Conservation (phyloP, 2,113 vertebrate genomes). For the Urocolius indicus region DNA sequence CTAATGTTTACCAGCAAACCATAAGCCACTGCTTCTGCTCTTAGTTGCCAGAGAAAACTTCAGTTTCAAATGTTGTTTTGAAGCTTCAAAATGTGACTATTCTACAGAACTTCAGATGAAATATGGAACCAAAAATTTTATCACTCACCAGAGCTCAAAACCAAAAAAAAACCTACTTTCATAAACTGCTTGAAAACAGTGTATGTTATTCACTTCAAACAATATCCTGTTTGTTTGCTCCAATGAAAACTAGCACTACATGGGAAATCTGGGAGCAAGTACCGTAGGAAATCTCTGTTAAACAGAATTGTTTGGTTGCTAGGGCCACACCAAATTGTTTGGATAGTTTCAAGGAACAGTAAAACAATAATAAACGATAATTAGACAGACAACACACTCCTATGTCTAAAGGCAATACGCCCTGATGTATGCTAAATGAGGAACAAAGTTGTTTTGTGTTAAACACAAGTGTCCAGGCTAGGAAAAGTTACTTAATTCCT, state of each 20-base stretch:
- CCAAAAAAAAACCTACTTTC: conserved; percentile 52
- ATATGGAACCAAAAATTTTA: conserved; percentile 26
- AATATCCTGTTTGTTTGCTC: conserved; percentile 69
- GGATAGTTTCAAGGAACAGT: conserved; percentile 49
- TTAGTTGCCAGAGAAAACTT: neutral
- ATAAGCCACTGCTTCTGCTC: neutral
- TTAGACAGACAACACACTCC: conserved; percentile 7
- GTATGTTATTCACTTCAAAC: conserved; percentile 66
- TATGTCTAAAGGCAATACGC: neutral
- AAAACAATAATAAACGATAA: conserved; percentile 60
- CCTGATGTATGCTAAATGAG: neutral
- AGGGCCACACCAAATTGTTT: conserved; percentile 70
- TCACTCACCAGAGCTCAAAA: conserved; percentile 30
- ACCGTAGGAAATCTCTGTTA: conserved; percentile 73
- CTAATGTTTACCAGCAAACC: neutral
- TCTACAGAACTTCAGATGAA: neutral
- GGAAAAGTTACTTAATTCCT: neutral
- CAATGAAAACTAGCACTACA: conserved; percentile 20
- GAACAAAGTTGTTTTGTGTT: neutral
- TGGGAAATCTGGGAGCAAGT: conserved; percentile 63
- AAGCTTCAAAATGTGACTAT: neutral
- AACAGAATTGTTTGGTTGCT: conserved; percentile 78
- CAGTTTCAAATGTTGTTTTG: neutral
- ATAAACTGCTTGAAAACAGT: conserved; percentile 45
- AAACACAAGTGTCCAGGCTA: neutral